Evolutionary conservation across 35 echinoderm and acorn worm genomes (phyloP).

Genomic region (Heliocidaris tuberculata): DNA sequence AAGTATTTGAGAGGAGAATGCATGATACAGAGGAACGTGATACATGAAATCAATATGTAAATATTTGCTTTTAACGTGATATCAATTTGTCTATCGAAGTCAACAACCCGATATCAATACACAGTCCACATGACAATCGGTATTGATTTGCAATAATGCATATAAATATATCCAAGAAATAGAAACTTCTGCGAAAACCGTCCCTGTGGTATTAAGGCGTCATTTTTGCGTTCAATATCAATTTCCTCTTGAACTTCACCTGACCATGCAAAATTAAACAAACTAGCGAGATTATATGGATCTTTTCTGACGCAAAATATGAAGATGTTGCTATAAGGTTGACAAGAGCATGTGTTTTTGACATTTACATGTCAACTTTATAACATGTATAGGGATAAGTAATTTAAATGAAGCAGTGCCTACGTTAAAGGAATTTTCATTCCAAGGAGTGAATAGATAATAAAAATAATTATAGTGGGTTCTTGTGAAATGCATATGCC

Average conservation of each 20-base stretch:
- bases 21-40: too few species aligned
- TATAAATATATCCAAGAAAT: background rate
- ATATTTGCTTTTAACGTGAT: too few species aligned
- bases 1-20: too few species aligned
- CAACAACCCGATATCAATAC: too few species aligned
- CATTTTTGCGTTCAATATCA: background rate
- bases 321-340: background rate
- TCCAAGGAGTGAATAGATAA: too few species aligned
- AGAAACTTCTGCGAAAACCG: background rate
- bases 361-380: background rate
- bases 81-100: too few species aligned
- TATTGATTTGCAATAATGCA: background rate
- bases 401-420: too few species aligned
- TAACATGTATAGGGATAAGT: too few species aligned
- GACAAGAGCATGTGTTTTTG: background rate
- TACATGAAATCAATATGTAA: too few species aligned
- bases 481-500: too few species aligned
- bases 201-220: background rate
- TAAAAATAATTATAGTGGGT: too few species aligned
- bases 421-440: too few species aligned
- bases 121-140: background rate
- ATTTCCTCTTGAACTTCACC: background rate
- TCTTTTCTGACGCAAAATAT: background rate
- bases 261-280: background rate
- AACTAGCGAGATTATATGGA: background rate